Evolutionary conservation across 2,888 invertebrate species (phyloP), one percentile per base, ranked within the genome.

Genomic region (Hypomecis punctinalis): DNA sequence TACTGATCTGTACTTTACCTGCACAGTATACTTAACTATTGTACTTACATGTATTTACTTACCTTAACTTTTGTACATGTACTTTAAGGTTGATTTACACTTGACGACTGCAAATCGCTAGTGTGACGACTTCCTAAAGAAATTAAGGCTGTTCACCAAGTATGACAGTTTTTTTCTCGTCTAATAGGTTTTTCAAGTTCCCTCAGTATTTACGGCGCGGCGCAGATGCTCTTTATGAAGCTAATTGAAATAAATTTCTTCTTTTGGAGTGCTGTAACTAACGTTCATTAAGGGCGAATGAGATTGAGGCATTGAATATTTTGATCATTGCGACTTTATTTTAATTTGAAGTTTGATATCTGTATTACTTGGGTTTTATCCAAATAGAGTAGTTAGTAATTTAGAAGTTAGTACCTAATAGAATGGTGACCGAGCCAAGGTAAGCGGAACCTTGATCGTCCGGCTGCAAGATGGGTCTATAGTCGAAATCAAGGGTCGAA

Each of bases 141-240:
- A 52, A 52, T 33, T 40, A 40, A 52, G 40, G 10, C 33, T 52
- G 7, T 33, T 33, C 33, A 35, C 13, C 52, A 47, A 37, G 60
- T 61, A 60, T 65, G 57, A 61, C 58, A 67, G 13, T 72, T 72
- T 67, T 70, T 67, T 66, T 69, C 66, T 63, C 68, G 62, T 66
- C 71, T 68, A 71, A 71, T 71, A 71, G 71, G 71, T 67, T 71
- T 73, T 69, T 68, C 70, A 71, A 71, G 69, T 73, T 73, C 62
- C 48, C 64, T 65, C 61, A 61, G 67, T 73, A 73, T 73, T 73
- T 73, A 73, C 68, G 69, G 66, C 63, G 59, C 4, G 49, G 47
- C 64, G 60, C 72, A 73, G 72, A 71, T 73, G 72, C 54, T 67
- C 64, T 69, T 73, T 67, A 71, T 63, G 66, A 55, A 66, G 58